Percentiles rank a stretch among this genome's conserved stretches.
These are phyloP conservation scores for Podilymbus podiceps DNA, from an alignment of 2,113 vertebrate genomes.

Conservation along the genomic window DNA sequence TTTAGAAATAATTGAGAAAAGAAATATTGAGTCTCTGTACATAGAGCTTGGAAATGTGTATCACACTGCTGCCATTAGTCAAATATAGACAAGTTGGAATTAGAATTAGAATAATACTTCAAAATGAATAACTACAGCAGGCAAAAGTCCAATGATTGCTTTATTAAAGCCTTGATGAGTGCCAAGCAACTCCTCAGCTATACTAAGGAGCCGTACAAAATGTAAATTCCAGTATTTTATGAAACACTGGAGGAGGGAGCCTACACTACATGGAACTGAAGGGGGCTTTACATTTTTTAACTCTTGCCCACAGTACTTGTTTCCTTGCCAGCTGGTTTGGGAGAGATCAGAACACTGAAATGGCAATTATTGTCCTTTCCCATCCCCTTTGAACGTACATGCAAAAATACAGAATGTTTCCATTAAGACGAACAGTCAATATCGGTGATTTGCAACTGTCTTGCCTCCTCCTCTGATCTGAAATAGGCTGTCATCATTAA, in stretches of 20 bases:
- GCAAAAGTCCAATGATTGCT: conserved; percentile 50
- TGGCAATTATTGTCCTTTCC: neutral
- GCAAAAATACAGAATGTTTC: neutral
- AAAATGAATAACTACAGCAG: conserved; percentile 52
- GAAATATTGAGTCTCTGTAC: conserved; percentile 21
- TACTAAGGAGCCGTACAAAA: neutral
- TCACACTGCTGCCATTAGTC: conserved; percentile 13
- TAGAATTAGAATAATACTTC: conserved; percentile 53
- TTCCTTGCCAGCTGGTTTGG: neutral
- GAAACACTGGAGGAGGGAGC: neutral
- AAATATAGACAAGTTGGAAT: conserved; percentile 46
- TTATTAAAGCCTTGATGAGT: conserved; percentile 39
- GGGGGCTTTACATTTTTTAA: neutral
- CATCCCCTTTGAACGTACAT: neutral
- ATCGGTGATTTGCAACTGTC: neutral
- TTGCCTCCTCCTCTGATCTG: neutral
- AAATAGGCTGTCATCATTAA: neutral
- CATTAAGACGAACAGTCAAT: neutral
- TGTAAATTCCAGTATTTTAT: neutral
- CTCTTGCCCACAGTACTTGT: neutral
- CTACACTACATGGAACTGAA: neutral
- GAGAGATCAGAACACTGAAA: neutral
- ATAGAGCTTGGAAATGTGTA: neutral
- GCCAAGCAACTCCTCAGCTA: neutral
- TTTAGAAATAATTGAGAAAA: conserved; percentile 24